Evolutionary conservation across 2,797 vertebrate species (phyloP).

Genomic region (Epinephelus coioides): DNA sequence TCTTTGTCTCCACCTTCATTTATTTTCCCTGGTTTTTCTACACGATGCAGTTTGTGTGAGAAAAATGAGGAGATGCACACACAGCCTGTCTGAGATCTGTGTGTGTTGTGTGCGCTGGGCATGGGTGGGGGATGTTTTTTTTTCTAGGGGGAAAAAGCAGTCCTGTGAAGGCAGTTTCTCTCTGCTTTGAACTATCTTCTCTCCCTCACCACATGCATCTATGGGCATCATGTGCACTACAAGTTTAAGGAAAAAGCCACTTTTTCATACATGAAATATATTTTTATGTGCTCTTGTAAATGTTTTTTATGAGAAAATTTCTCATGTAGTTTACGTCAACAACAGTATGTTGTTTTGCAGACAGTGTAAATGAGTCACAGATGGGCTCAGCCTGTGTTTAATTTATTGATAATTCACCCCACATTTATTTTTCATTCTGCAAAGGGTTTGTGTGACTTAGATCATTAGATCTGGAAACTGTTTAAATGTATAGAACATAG

Average conservation of each 20-base stretch:
- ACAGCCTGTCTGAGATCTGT: slow-evolving; percentile 33
- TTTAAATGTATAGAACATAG: neutral
- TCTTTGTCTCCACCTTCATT: slow-evolving; percentile 81
- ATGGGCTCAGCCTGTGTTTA: neutral
- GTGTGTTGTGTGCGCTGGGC: slow-evolving; percentile 41
- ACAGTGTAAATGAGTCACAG: slow-evolving; percentile 8
- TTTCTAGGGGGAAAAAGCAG: slow-evolving; percentile 40
- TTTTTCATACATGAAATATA: slow-evolving; percentile 2
- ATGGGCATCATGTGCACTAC: slow-evolving; percentile 11
- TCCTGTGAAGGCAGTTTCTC: slow-evolving; percentile 57
- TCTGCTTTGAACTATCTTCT: slow-evolving; percentile 55
- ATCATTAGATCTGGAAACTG: slow-evolving; percentile 6
- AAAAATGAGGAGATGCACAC: slow-evolving; percentile 64
- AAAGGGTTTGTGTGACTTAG: neutral
- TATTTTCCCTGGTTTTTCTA: slow-evolving; percentile 74
- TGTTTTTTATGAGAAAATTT: neutral
- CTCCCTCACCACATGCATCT: slow-evolving; percentile 40
- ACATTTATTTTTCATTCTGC: slow-evolving; percentile 11
- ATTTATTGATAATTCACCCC: slow-evolving; percentile 13
- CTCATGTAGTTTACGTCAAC: neutral
- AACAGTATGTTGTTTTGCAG: slow-evolving; percentile 25
- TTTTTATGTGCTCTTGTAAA: neutral
- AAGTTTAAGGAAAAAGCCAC: slow-evolving; percentile 19
- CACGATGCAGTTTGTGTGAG: slow-evolving; percentile 76
- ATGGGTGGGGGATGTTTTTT: slow-evolving; percentile 63